Conservation (phyloP, 2,888 invertebrate species). For the Stomorhina lunata region DNA sequence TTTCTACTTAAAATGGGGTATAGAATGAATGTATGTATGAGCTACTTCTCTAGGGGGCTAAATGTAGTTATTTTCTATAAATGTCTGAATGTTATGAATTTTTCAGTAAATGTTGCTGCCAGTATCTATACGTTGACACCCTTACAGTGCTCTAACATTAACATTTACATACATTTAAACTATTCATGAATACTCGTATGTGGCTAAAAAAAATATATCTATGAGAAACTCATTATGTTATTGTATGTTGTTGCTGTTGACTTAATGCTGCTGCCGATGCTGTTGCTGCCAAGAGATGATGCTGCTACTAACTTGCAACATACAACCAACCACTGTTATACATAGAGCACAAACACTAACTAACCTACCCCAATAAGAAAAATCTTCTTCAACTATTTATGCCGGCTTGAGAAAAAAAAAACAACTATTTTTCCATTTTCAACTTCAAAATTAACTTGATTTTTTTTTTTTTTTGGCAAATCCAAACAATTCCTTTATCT, state of each 20-base stretch:
- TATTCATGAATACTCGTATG: neutral
- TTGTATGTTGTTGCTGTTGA: constrained; percentile 18
- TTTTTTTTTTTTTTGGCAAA: neutral
- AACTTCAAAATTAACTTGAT: neutral
- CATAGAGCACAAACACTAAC: constrained; percentile 28
- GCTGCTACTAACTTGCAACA: constrained; percentile 42
- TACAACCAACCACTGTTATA: constrained; percentile 16
- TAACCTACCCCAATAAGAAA: constrained; percentile 63
- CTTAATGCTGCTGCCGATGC: constrained; percentile 11
- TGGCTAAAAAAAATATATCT: too few species aligned
- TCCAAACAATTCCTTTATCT: too few species aligned
- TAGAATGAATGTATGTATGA: too few species aligned
- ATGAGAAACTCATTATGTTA: constrained; percentile 39
- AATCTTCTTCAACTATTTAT: constrained; percentile 33
- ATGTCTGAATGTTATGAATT: constrained; percentile 12
- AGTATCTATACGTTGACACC: constrained; percentile 64
- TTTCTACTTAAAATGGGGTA: too few species aligned
- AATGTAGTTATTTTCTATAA: neutral
- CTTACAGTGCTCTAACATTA: constrained; percentile 23
- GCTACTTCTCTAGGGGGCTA: too few species aligned
- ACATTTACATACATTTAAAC: neutral
- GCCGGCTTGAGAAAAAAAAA: constrained; percentile 51
- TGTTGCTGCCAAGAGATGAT: constrained; percentile 29
- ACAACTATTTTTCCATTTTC: neutral
- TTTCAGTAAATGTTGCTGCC: constrained; percentile 26